phyloP scores from a whole-genome alignment of 2,797 vertebrate species.

The Lepilemur septentrionalis region DNA sequence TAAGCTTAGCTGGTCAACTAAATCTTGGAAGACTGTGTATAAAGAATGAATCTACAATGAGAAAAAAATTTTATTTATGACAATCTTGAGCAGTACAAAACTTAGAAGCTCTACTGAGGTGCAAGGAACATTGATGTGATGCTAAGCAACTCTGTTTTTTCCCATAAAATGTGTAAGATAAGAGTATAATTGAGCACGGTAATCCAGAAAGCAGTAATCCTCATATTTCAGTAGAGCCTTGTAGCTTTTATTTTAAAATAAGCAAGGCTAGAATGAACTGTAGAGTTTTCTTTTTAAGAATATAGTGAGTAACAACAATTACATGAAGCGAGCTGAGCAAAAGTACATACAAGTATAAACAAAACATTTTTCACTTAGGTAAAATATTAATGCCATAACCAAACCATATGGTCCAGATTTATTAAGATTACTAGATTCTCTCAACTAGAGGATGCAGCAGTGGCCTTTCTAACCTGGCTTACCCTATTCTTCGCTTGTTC shows the following conservation, averaged over 20 bases:
- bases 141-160: background rate
- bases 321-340: background rate
- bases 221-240: background rate
- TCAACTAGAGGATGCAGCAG: background rate
- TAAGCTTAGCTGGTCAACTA: background rate
- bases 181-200: background rate
- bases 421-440: background rate
- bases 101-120: background rate
- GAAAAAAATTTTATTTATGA: conserved; percentile 53
- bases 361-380: background rate
- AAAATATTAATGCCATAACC: background rate
- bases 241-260: conserved; percentile 33
- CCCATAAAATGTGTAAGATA: background rate
- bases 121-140: background rate
- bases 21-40: background rate
- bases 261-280: background rate
- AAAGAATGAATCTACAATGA: conserved; percentile 15
- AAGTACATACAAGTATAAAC: background rate
- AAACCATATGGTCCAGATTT: background rate
- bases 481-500: background rate
- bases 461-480: background rate
- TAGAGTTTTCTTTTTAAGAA: conserved; percentile 43
- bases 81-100: conserved; percentile 31
- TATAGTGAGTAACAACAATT: background rate
- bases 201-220: background rate